A percentile compares a stretch with the other conserved stretches of the same genome.
These are phyloP conservation scores for Aplochiton taeniatus DNA, from an alignment of 2,797 vertebrate species.

Conservation along the genomic window DNA sequence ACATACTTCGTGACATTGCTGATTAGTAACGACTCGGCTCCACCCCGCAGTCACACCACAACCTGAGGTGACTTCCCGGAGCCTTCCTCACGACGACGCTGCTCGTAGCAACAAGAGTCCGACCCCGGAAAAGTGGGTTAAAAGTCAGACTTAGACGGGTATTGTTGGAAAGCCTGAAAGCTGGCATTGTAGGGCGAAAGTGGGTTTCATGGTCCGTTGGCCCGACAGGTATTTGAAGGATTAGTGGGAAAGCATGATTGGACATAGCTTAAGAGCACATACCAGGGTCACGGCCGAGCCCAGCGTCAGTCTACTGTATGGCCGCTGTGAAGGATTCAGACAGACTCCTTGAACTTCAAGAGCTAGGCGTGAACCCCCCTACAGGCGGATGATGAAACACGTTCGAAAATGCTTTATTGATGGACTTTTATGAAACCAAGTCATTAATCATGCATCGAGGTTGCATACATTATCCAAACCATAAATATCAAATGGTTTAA, in stretches of 20 bases:
- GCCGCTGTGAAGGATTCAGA: no score
- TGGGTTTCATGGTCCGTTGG: background rate
- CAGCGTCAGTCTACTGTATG: no score
- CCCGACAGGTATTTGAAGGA: background rate
- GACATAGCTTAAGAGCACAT: background rate
- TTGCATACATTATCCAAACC: background rate
- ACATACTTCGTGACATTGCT: no score
- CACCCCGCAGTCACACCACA: background rate
- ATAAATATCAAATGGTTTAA: background rate
- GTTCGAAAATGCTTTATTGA: background rate
- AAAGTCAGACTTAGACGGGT: background rate
- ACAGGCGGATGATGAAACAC: background rate
- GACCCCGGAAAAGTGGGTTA: background rate
- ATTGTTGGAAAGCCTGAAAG: background rate
- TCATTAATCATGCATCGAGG: constrained; percentile 4
- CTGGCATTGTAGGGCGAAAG: background rate
- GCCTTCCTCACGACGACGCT: background rate
- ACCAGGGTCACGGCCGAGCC: background rate
- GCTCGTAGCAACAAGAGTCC: background rate
- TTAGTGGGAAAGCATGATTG: background rate
- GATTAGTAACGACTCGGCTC: background rate
- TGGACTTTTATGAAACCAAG: background rate
- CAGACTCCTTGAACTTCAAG: no score
- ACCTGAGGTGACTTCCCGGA: background rate
- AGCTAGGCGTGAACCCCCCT: background rate